Percentiles rank a stretch among this genome's conserved stretches.
Conservation (phyloP, 1,140 invertebrate species). For the Saxidomus purpurata region DNA sequence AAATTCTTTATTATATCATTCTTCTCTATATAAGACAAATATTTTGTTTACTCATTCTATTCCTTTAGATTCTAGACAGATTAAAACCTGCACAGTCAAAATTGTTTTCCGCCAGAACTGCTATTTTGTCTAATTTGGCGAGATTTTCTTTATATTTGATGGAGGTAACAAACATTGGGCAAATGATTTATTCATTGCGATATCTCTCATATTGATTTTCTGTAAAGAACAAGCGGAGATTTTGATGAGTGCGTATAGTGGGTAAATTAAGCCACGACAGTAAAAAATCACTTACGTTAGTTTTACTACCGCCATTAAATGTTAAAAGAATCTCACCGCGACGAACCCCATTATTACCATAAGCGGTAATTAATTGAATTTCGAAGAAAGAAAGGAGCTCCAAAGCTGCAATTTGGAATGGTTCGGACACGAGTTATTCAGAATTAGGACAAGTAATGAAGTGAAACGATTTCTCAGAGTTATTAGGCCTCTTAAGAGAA, state of each 20-base stretch:
- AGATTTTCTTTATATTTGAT: conserved; percentile 43
- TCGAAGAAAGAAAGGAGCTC: background rate
- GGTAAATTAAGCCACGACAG: conserved; percentile 24
- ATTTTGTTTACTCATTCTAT: background rate
- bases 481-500: no score
- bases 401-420: background rate
- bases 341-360: background rate
- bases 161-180: conserved; percentile 37
- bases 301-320: conserved; percentile 25
- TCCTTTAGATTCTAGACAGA: conserved; percentile 1
- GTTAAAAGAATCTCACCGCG: background rate
- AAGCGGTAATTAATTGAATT: conserved; percentile 31
- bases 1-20: background rate
- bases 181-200: conserved; percentile 56
- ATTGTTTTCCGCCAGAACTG: conserved; percentile 10
- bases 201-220: conserved; percentile 43
- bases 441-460: conserved; percentile 8
- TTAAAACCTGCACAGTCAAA: conserved; percentile 25
- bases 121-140: conserved; percentile 44
- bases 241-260: conserved; percentile 21
- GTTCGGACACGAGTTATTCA: background rate
- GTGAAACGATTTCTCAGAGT: no score
- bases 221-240: conserved; percentile 24
- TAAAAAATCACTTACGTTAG: conserved; percentile 31
- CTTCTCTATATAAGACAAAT: background rate